Evolutionary conservation across 2,888 invertebrate genomes (phyloP).

Genomic region (Andrena bucephala): DNA sequence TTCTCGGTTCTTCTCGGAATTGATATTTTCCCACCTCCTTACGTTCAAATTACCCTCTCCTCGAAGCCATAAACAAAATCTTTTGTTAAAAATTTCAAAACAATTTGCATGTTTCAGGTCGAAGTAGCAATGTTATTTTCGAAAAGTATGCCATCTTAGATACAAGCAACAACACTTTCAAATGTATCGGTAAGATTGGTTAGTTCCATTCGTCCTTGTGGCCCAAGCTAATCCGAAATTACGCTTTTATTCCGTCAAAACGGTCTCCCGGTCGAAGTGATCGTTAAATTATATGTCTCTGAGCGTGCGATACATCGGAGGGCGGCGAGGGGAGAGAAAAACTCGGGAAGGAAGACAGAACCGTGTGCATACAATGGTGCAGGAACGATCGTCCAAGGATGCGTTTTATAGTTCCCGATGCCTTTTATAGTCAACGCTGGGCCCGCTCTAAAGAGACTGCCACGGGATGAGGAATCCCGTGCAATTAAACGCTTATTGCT

Average conservation of each 20-base stretch:
- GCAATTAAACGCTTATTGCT: constrained; percentile 85
- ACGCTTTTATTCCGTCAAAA: constrained; percentile 58
- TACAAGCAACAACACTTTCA: not conserved
- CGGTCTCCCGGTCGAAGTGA: constrained; percentile 52
- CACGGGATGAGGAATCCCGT: constrained; percentile 84
- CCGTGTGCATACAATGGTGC: constrained; percentile 80
- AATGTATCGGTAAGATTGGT: not conserved
- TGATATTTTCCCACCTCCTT: not conserved
- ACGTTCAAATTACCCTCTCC: not conserved
- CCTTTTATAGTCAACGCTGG: constrained; percentile 82
- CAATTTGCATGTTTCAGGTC: no score
- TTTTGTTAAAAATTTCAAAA: not conserved
- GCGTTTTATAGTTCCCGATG: constrained; percentile 85
- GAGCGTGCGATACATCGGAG: constrained; percentile 37
- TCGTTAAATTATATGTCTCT: constrained; percentile 66
- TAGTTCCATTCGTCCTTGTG: not conserved
- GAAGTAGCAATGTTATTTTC: not conserved
- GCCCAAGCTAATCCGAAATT: constrained; percentile 12
- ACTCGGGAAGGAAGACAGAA: constrained; percentile 43
- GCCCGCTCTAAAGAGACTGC: constrained; percentile 80
- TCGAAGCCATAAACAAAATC: not conserved
- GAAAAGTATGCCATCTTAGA: not conserved
- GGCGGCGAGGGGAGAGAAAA: constrained; percentile 39
- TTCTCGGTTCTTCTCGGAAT: not conserved
- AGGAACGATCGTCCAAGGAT: constrained; percentile 83